Evolutionary conservation across 2,888 invertebrate species (phyloP), one percentile per base, ranked within the genome.

Genomic region (Eupithecia pulchellata): DNA sequence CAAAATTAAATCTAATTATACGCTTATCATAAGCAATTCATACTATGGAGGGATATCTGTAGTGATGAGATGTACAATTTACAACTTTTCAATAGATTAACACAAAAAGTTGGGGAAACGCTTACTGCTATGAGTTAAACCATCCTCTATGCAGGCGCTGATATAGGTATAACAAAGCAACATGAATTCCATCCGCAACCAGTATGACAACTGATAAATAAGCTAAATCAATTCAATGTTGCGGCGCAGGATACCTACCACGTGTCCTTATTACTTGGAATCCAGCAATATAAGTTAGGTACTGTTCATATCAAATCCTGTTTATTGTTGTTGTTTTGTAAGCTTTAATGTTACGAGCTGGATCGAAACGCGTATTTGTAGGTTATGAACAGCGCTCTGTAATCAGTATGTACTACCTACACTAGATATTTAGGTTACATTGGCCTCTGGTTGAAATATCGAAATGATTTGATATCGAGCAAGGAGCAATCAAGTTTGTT

Each of bases 401-500:
- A 60, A 17, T 60, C 32, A 32, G n/a, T 57, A 39, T 20, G 47
- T 55, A 3, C 2, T 57, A 47, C 42, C 52, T 14, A 25, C 55
- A 58, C 32, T 25, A 4, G 20, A 65, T 66, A 55, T 66, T 70
- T 66, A 58, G 66, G 66, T 55, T 58, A 61, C 64, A 39, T 47
- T 72, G 64, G 52, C 34, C 57, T 20, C 20, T 34, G 13, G 30
- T 61, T 34, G 20, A 36, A 34, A 34, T 34, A 67, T 74, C 69
- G 36, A 66, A 80, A 80, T 78, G 73, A 80, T 76, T 77, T 73
- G 77, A 79, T 82, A 76, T 76, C 77, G 75, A 74, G 75, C 76
- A 74, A 77, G 75, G 79, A 80, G 81, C 78, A 84, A 88, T 86
- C 89, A 82, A 83, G 86, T 87, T 87, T 84, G 84, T 86, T 86